A percentile compares a stretch with the other conserved stretches of the same genome.
Conservation (phyloP, 2,888 invertebrate genomes). For the Campoplex capitator region DNA sequence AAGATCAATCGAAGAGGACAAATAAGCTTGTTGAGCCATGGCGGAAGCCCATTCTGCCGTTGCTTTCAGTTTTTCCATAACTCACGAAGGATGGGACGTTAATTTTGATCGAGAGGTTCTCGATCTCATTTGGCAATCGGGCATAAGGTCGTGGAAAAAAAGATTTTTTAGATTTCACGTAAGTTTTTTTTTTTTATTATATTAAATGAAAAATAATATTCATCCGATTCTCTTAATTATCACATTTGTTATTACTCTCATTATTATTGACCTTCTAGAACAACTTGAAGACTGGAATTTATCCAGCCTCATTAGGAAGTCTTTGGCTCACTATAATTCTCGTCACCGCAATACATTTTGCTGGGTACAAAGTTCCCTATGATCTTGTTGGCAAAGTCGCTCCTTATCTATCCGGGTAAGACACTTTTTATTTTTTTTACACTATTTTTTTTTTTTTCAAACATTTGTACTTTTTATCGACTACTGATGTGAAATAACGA, state of each 20-base stretch:
- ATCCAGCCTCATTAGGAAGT: slow-evolving; percentile 97
- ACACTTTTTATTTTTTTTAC: not conserved
- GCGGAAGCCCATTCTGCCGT: slow-evolving; percentile 99
- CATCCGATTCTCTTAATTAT: not conserved
- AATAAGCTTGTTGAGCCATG: slow-evolving; percentile 86
- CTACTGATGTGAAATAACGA: not conserved
- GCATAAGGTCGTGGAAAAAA: slow-evolving; percentile 98
- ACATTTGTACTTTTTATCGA: not conserved
- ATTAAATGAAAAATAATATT: not conserved
- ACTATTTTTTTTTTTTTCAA: not conserved
- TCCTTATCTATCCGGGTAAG: slow-evolving; percentile 91
- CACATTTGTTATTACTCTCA: not conserved
- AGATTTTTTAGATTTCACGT: slow-evolving; percentile 96
- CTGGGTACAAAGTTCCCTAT: slow-evolving; percentile 92
- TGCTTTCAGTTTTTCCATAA: slow-evolving; percentile 98
- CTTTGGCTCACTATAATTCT: slow-evolving; percentile 93
- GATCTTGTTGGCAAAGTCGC: slow-evolving; percentile 92
- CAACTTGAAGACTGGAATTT: slow-evolving; percentile 97
- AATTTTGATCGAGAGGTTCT: slow-evolving; percentile 99
- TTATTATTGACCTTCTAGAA: slow-evolving; percentile 88
- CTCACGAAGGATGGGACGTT: slow-evolving; percentile 99
- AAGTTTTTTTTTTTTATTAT: slow-evolving; percentile 77
- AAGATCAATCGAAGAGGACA: slow-evolving; percentile 41
- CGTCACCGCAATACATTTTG: slow-evolving; percentile 92
- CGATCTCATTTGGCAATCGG: slow-evolving; percentile 97